Evolutionary conservation across 2,797 vertebrate species (phyloP).

Genomic region (Enteromius paludinosus): DNA sequence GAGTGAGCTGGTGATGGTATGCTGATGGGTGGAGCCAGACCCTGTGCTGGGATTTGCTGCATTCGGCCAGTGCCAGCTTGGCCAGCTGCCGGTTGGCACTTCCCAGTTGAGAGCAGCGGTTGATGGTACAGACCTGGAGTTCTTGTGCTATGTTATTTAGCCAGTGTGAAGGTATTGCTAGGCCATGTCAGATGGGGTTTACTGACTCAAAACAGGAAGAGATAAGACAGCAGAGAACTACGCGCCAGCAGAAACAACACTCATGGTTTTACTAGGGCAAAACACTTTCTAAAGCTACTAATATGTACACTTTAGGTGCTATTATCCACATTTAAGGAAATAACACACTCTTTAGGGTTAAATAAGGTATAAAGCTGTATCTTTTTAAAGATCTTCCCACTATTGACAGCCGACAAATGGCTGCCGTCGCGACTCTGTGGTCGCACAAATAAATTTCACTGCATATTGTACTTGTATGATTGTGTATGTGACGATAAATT

Average conservation of each 20-base stretch:
- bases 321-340: background rate
- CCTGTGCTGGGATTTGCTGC: constrained; percentile 27
- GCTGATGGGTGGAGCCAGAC: constrained; percentile 10
- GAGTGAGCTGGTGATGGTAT: constrained; percentile 32
- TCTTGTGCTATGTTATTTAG: constrained; percentile 45
- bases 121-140: constrained; percentile 44
- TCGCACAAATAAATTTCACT: too few relatives aligned
- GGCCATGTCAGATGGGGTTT: constrained; percentile 5
- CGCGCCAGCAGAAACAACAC: background rate
- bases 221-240: background rate
- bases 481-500: too few relatives aligned
- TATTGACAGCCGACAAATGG: too few relatives aligned
- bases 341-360: too few relatives aligned
- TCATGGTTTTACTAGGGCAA: background rate
- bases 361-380: too few relatives aligned
- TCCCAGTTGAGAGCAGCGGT: constrained; percentile 19
- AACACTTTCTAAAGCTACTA: background rate
- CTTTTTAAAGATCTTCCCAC: too few relatives aligned
- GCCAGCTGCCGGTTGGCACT: constrained; percentile 38
- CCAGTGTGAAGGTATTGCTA: constrained; percentile 32
- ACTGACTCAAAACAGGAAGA: background rate
- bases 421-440: too few relatives aligned
- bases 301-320: background rate
- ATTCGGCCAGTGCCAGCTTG: constrained; percentile 45
- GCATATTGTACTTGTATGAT: too few relatives aligned